Conservation (phyloP, 1,140 invertebrate species). For the Bombus waltoni region DNA sequence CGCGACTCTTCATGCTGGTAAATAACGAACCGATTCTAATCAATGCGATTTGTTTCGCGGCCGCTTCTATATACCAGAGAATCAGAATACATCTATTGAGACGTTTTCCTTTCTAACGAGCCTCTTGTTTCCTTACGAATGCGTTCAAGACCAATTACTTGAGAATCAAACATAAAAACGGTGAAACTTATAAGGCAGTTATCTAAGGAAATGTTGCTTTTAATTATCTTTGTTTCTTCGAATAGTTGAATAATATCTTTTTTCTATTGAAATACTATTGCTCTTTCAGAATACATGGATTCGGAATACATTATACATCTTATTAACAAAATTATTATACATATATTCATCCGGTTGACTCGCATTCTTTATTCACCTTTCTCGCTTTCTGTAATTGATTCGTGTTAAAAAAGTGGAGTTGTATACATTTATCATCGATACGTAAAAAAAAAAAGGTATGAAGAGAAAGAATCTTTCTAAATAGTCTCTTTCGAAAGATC, state of each 20-base stretch:
- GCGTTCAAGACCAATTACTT: constrained; percentile 10
- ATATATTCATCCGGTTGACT: too few relatives aligned
- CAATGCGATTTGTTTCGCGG: constrained; percentile 65
- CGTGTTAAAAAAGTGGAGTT: too few relatives aligned
- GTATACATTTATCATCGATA: not conserved
- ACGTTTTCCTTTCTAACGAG: constrained; percentile 53
- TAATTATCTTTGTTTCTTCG: too few relatives aligned
- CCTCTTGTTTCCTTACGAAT: constrained; percentile 14
- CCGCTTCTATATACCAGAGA: constrained; percentile 40
- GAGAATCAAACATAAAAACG: not conserved
- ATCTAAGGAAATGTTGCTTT: not conserved
- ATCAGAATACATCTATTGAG: constrained; percentile 42
- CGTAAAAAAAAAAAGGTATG: not conserved
- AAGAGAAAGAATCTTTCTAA: not conserved
- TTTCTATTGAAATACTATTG: too few relatives aligned
- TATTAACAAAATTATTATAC: too few relatives aligned
- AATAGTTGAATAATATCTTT: too few relatives aligned
- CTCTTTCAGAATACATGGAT: too few relatives aligned
- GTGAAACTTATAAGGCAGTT: not conserved
- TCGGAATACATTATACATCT: too few relatives aligned
- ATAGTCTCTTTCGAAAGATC: not conserved
- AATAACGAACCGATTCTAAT: constrained; percentile 68
- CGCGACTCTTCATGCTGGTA: constrained; percentile 33
- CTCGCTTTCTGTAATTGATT: too few relatives aligned
- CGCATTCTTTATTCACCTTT: too few relatives aligned